A percentile compares a stretch with the other conserved stretches of the same genome.
Conservation (phyloP, 2,888 invertebrate species). For the Heliconius cydno region DNA sequence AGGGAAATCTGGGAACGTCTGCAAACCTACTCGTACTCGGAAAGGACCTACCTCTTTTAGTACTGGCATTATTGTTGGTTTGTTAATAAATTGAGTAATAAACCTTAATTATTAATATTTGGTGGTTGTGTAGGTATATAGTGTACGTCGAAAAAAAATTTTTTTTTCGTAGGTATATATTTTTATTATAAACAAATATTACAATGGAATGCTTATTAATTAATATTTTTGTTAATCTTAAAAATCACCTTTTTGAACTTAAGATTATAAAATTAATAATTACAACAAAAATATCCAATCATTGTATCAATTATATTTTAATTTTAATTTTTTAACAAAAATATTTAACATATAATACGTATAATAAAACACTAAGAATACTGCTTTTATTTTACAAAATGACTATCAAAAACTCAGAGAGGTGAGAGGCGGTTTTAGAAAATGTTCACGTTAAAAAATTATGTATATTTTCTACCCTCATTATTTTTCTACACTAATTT, state of each 20-base stretch:
- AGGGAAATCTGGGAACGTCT: conserved; percentile 36
- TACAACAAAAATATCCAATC: not conserved
- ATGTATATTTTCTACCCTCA: conserved; percentile 3
- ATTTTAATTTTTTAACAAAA: not conserved
- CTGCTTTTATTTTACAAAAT: conserved; percentile 17
- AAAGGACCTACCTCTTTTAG: not conserved
- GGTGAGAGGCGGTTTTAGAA: not conserved
- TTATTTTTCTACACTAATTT: not conserved
- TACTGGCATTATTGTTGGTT: conserved; percentile 2
- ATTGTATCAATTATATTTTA: not conserved
- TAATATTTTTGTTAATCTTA: not conserved
- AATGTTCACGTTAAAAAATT: not conserved
- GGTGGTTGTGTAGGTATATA: not conserved
- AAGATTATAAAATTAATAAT: not conserved
- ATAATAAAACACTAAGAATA: conserved; percentile 3
- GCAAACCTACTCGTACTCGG: conserved; percentile 14
- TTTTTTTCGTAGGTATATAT: not conserved
- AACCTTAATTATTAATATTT: not conserved
- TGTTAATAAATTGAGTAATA: not conserved
- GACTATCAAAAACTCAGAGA: conserved; percentile 19
- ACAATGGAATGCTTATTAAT: conserved; percentile 30
- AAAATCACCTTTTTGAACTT: not conserved
- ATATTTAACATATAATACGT: not conserved
- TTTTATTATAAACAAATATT: conserved; percentile 22
- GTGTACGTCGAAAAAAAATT: not conserved